Base-by-base conservation (phyloP, 2,797 vertebrate genomes). In the Distichodus sexfasciatus region DNA sequence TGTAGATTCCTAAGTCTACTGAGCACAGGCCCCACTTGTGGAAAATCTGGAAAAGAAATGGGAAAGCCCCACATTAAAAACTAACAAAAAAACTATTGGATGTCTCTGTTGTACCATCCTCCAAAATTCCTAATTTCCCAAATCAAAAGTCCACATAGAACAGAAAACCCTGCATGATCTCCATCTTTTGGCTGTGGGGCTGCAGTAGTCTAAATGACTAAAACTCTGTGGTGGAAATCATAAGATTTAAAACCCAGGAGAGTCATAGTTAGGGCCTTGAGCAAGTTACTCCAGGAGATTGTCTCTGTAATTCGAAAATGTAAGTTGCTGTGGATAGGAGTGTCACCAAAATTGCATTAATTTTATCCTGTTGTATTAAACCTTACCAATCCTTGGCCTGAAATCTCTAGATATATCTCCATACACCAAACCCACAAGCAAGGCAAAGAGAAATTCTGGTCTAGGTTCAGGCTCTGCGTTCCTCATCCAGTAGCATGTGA, bases 351-450 rank as follows among this genome's bases (percentile, higher is more conserved):
- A 21, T 8, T 21, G 1, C 6, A 21, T 2, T 3, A n/a, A 3
- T 1, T 3, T 6, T 19, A 23, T 17, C n/a, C n/a, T n/a, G n/a
- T n/a, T n/a, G n/a, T n/a, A n/a, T 1, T 3, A 4, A 40, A 54
- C 11, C 19, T 40, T 58, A 74, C 74, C 57, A 35, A 0, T 47
- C 4, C 35, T 17, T 17, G n/a, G 33, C 9, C 15, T 26, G 17
- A 47, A 35, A 0, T 54, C 17, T 38, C 23, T 40, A n/a, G 15
- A 59, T 38, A 87, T 65, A 69, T 92, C 88, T 62, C 86, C 90
- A 47, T 71, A 72, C 1, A 91, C 86, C 59, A 93, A 75, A 10
- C 80, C 85, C 66, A 94, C 81, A 74, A 97, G 85, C 31, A 97
- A 79, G 17, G 91, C 90, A 66, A 90, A 90, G 8, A 93, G 71